A percentile compares a stretch with the other conserved stretches of the same genome.
Conservation (phyloP, 2,797 vertebrate genomes). For the Pelodytes ibericus region DNA sequence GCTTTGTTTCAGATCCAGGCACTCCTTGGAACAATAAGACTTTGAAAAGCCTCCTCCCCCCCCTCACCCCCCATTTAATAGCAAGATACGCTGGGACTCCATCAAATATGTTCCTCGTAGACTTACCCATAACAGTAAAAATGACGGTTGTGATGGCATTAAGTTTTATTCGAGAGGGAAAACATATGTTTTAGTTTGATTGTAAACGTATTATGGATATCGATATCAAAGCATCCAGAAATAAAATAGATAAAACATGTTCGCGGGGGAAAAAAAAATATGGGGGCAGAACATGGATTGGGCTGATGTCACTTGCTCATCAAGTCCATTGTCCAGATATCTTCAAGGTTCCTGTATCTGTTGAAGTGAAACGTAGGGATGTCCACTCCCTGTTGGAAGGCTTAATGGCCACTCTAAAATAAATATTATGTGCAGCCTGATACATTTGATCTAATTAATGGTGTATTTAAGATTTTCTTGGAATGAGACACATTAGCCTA, state of each 20-base stretch:
- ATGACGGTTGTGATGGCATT: slow-evolving; percentile 64
- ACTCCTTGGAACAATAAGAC: slow-evolving; percentile 62
- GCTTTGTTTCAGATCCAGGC: slow-evolving; percentile 63
- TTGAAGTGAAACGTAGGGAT: no score
- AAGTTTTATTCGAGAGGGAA: slow-evolving; percentile 60
- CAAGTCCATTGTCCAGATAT: neutral
- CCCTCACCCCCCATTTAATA: slow-evolving; percentile 58
- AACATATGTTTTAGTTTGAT: slow-evolving; percentile 63
- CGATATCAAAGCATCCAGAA: slow-evolving; percentile 15
- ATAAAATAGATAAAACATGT: neutral
- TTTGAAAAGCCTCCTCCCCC: slow-evolving; percentile 19
- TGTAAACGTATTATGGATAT: slow-evolving; percentile 16
- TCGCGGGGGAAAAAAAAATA: neutral
- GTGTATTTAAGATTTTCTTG: no score
- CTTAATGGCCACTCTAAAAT: no score
- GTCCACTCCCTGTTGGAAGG: no score
- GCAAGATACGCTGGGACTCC: slow-evolving; percentile 55
- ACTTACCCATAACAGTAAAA: slow-evolving; percentile 66
- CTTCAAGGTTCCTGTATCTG: no score
- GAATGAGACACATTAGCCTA: no score
- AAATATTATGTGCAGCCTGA: no score
- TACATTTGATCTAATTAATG: no score
- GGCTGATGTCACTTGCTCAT: neutral
- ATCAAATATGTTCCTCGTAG: slow-evolving; percentile 50
- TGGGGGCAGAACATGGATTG: neutral